These are phyloP conservation scores for Pseudoips prasinana DNA, from an alignment of 2,888 invertebrate species.

Conservation along the genomic window DNA sequence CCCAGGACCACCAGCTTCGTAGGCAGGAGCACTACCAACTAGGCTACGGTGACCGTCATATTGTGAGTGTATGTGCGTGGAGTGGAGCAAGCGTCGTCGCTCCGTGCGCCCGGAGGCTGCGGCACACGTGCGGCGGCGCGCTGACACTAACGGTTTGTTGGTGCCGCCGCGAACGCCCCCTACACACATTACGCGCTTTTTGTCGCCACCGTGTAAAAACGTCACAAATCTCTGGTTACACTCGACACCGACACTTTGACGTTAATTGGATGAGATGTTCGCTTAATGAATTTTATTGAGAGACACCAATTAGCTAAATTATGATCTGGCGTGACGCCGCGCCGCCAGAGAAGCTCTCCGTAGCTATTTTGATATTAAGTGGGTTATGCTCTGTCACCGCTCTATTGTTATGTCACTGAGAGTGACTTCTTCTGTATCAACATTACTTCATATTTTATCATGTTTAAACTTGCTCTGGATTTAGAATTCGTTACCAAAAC, in stretches of 20 bases:
- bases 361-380: slow-evolving; percentile 12
- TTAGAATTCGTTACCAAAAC: no score
- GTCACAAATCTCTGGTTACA: slow-evolving; percentile 38
- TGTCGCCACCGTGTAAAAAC: slow-evolving; percentile 27
- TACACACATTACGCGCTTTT: slow-evolving; percentile 36
- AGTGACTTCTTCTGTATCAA: no score
- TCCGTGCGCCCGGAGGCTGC: no score
- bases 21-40: no score
- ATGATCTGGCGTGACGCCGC: slow-evolving; percentile 23
- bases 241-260: slow-evolving; percentile 27
- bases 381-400: slow-evolving; percentile 9
- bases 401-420: slow-evolving; percentile 1
- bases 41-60: no score
- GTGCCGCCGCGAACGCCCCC: slow-evolving; percentile 22
- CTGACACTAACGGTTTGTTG: slow-evolving; percentile 55
- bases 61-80: slow-evolving; percentile 20
- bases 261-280: slow-evolving; percentile 43
- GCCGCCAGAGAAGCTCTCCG: slow-evolving; percentile 2
- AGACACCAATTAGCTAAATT: slow-evolving; percentile 40
- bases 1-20: no score
- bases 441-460: no score
- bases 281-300: slow-evolving; percentile 38
- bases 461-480: no score
- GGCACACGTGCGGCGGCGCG: slow-evolving; percentile 34
- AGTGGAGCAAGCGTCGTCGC: slow-evolving; percentile 35